A percentile compares a stretch with the other conserved stretches of the same genome.
phyloP scores from a whole-genome alignment of 2,797 vertebrate genomes.

The Scarus forsteni region DNA sequence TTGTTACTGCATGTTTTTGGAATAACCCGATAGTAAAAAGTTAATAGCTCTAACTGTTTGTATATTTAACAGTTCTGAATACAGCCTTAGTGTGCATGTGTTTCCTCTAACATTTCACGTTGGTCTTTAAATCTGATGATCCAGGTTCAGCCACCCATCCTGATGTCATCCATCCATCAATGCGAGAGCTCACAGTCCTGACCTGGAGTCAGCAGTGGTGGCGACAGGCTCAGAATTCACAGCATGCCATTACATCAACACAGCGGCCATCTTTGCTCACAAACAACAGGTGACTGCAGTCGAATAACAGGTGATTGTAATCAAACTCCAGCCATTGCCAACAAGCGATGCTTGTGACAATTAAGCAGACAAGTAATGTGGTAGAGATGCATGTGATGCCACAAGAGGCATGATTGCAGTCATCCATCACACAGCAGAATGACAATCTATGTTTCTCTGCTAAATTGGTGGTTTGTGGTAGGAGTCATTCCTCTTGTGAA shows the following conservation, averaged over 20 bases:
- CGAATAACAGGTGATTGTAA: slow-evolving; percentile 62
- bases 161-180: slow-evolving; percentile 31
- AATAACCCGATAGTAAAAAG: no score
- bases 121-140: slow-evolving; percentile 6
- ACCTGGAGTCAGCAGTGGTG: slow-evolving; percentile 42
- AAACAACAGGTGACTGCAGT: slow-evolving; percentile 68
- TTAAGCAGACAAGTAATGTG: slow-evolving; percentile 36
- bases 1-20: no score
- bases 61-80: no score
- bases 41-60: no score
- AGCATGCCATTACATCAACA: slow-evolving; percentile 64
- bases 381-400: slow-evolving; percentile 38
- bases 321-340: slow-evolving; percentile 51
- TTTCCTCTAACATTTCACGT: no score
- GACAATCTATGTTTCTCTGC: slow-evolving; percentile 10
- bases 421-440: slow-evolving; percentile 17
- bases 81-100: no score
- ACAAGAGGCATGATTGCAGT: slow-evolving; percentile 24
- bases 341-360: slow-evolving; percentile 40
- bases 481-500: slow-evolving; percentile 3
- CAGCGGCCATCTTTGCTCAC: slow-evolving; percentile 44
- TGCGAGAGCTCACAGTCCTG: slow-evolving; percentile 25
- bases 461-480: background rate
- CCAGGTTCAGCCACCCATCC: slow-evolving; percentile 12
- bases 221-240: slow-evolving; percentile 42